Base-by-base conservation (phyloP, 2,797 vertebrate genomes). In the Pelochelys cantorii region DNA sequence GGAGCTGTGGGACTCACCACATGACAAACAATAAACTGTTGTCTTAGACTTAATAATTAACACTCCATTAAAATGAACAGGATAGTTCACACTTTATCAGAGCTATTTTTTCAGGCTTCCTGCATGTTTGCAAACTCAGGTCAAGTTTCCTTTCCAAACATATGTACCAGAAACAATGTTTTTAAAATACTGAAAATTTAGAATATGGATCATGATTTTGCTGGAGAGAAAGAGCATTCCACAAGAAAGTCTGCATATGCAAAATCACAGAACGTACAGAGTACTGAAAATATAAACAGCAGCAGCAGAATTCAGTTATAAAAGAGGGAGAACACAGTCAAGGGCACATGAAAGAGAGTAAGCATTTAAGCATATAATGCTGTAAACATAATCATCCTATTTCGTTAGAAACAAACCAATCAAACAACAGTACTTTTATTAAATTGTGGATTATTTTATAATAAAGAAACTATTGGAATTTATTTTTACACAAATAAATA, bases 251-350 rank as follows among this genome's bases (percentile, higher is more conserved):
- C 83, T 78, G 59, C 2, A 7, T 7, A 14, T 20, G 11, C 89
- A 84, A 14, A 29, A 81, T 34, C 71, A 92, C 2, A 54, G 74
- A 31, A 79, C 53, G 68, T 5, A 31, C 27, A 83, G 27, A 91
- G 11, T 17, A 89, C 2, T 25, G 23, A 92, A 23, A 3, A 1
- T 2, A 95, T 54, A 68, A 84, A 93, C 83, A 89, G 59, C 18
- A 94, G 79, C 7, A 83, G 86, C 1, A 1, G 8, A 90, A 89
- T 59, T 79, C 81, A 93, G 52, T 71, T 52, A 60, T 12, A n/a
- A 13, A 31, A 48, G 74, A 23, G 11, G 62, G 31, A 90, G 90
- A 93, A 96, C 80, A 86, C 88, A 96, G 86, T 8, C 89, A 85
- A 97, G 84, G 42, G 53, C 37, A 2, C 12, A 84, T 31, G 29